Evolutionary conservation across 2,797 vertebrate species (phyloP).

Genomic region (Gymnoscopelus microlampas): DNA sequence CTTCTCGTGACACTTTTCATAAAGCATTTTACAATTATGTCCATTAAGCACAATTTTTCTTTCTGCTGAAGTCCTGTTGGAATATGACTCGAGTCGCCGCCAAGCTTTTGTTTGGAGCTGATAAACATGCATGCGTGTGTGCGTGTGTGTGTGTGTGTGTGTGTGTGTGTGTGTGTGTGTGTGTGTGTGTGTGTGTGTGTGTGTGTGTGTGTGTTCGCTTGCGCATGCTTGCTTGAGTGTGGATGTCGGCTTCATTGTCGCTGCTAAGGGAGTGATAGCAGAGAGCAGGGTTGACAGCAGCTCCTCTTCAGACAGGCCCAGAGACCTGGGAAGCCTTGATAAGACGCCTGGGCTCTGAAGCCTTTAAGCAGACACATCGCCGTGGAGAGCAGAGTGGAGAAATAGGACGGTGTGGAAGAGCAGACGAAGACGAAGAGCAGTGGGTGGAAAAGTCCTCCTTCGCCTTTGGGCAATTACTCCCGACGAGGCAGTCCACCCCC

Average conservation of each 20-base stretch:
- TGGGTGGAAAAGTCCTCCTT: conserved; percentile 40
- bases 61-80: conserved; percentile 34
- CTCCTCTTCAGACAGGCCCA: conserved; percentile 66
- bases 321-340: conserved; percentile 79
- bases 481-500: conserved; percentile 54
- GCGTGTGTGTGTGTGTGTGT: conserved; percentile 12
- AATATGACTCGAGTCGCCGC: conserved; percentile 50
- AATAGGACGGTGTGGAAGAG: conserved; percentile 53
- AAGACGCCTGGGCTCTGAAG: conserved; percentile 72
- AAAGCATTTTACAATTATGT: conserved; percentile 62
- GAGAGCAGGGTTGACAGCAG: conserved; percentile 64
- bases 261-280: conserved; percentile 66
- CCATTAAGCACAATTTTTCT: conserved; percentile 67
- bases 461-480: conserved; percentile 69
- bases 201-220: conserved; percentile 4
- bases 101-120: conserved; percentile 58
- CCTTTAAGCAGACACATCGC: conserved; percentile 67
- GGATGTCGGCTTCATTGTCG: conserved; percentile 68
- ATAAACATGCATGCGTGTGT: conserved; percentile 45
- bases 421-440: conserved; percentile 36
- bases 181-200: conserved; percentile 10
- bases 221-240: conserved; percentile 50
- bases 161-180: conserved; percentile 19
- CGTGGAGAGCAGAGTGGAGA: conserved; percentile 64
- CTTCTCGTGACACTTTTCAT: conserved; percentile 58